Evolutionary conservation across 2,888 invertebrate genomes (phyloP).

Genomic region (Tetanocera ferruginea): DNA sequence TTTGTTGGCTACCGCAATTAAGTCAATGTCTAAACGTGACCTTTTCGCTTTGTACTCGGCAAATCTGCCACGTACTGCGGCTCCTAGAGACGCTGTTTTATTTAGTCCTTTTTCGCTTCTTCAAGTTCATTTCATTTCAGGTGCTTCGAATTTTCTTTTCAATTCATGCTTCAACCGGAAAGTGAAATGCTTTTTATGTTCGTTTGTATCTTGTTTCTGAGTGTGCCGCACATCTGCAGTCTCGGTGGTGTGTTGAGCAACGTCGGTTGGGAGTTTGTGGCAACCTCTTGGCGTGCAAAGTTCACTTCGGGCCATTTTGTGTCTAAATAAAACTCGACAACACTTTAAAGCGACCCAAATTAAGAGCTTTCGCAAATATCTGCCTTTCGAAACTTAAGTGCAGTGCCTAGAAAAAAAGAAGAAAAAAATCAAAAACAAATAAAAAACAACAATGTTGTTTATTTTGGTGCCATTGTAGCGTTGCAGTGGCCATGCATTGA

Average conservation of each 20-base stretch:
- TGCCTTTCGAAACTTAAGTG: background rate
- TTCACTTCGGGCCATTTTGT: background rate
- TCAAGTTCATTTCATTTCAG: constrained; percentile 14
- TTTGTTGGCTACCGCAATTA: background rate
- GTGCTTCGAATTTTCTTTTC: background rate
- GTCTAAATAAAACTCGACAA: constrained; percentile 1
- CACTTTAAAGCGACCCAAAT: background rate
- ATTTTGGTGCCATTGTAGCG: background rate
- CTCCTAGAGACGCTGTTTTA: background rate
- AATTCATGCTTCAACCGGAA: background rate
- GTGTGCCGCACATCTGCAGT: background rate
- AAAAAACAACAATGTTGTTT: background rate
- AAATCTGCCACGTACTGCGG: background rate
- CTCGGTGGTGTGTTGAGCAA: background rate
- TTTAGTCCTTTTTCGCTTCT: background rate
- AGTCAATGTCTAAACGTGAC: constrained; percentile 23
- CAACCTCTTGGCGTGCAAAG: too few relatives aligned
- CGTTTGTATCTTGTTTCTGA: background rate
- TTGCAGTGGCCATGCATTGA: background rate
- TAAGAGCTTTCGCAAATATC: constrained; percentile 4
- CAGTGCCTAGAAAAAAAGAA: background rate
- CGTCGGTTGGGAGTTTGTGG: background rate
- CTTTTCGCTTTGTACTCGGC: background rate
- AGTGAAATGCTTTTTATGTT: background rate
- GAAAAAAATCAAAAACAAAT: too few relatives aligned